These are phyloP conservation scores for Helostoma temminkii DNA, from an alignment of 2,797 vertebrate species.

Conservation along the genomic window DNA sequence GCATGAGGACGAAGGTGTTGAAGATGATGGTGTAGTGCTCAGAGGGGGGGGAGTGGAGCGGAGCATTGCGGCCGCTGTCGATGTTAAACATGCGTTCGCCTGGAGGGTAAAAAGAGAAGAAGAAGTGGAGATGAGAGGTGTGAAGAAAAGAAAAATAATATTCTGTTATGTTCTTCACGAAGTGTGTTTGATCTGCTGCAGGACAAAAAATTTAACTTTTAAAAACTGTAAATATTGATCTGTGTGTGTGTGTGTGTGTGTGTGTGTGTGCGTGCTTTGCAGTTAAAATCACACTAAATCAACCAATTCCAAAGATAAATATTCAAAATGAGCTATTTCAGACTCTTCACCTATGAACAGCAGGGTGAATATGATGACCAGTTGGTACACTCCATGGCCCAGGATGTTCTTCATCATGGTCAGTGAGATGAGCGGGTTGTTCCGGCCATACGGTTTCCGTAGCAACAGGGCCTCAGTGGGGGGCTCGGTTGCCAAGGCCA, in stretches of 20 bases:
- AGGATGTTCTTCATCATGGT: constrained; percentile 97
- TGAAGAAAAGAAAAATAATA: neutral
- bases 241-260: neutral
- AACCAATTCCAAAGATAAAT: neutral
- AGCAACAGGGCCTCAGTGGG: constrained; percentile 91
- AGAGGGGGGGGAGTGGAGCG: constrained; percentile 90
- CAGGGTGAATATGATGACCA: constrained; percentile 92
- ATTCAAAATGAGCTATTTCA: neutral
- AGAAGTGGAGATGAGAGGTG: neutral
- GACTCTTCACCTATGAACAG: constrained; percentile 87
- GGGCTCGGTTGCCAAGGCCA: constrained; percentile 93
- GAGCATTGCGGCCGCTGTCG: constrained; percentile 90
- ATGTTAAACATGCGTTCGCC: constrained; percentile 94
- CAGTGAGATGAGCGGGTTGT: constrained; percentile 93
- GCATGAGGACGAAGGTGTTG: constrained; percentile 93
- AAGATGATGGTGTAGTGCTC: constrained; percentile 95
- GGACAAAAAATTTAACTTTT: neutral
- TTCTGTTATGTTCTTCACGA: neutral
- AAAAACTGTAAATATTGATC: too few relatives aligned
- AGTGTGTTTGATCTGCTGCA: neutral
- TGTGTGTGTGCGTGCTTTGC: neutral
- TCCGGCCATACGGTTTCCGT: constrained; percentile 91
- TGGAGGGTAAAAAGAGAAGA: constrained; percentile 51
- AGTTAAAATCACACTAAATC: neutral
- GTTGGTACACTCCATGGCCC: constrained; percentile 93